These are phyloP conservation scores for Xestoiulus laeticollis DNA, from an alignment of 2,888 invertebrate species.

Conservation along the genomic window DNA sequence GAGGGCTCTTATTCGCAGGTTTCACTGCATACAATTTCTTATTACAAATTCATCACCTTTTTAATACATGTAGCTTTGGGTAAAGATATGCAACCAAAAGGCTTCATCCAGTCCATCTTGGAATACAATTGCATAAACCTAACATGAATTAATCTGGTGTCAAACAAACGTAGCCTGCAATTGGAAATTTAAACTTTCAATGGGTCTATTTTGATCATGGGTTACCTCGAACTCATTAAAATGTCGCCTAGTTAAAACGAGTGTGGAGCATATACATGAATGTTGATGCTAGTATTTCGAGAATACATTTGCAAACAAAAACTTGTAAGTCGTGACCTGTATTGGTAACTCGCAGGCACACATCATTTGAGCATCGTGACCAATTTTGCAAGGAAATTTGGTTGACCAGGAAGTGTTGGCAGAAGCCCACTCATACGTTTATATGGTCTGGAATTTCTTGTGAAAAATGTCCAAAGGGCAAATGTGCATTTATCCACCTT, in stretches of 20 bases:
- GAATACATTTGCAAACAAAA: background rate
- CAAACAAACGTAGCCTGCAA: background rate
- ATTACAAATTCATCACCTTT: too few species aligned
- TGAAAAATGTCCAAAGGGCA: conserved; percentile 20
- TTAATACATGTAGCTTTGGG: too few species aligned
- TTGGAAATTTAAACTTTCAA: background rate
- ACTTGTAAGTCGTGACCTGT: conserved; percentile 34
- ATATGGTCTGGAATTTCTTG: background rate
- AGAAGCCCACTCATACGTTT: background rate
- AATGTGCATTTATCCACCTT: background rate
- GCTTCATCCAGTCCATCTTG: too few species aligned
- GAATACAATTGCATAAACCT: too few species aligned
- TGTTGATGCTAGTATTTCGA: background rate
- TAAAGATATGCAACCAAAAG: too few species aligned
- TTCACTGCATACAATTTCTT: too few species aligned
- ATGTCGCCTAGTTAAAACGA: background rate
- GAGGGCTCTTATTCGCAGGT: too few species aligned
- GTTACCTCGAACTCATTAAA: background rate
- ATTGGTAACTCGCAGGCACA: background rate
- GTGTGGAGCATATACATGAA: background rate
- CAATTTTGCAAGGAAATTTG: background rate
- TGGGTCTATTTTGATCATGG: background rate
- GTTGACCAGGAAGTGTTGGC: conserved; percentile 7
- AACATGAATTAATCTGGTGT: too few species aligned
- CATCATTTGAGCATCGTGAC: conserved; percentile 27